Conservation (phyloP, 30 jellyfish, hydroid and myxozoan species). For the Aurelia aurita region DNA sequence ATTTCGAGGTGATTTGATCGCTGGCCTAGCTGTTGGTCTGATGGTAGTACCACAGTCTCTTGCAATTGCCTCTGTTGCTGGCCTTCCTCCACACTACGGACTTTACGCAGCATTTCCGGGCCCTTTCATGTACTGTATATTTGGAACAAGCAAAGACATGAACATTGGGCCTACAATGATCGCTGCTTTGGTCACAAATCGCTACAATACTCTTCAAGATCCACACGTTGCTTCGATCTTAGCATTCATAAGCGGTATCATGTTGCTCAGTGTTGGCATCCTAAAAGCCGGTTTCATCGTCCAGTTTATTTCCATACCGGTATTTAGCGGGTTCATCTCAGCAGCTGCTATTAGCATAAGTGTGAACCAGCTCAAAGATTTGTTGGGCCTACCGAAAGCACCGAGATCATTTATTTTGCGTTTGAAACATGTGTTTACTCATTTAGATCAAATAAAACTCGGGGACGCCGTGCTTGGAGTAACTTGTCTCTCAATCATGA, state of each 20-base stretch:
- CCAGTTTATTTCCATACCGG: conserved; percentile 79
- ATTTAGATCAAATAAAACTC: conserved; percentile 43
- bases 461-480: conserved; percentile 85
- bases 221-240: conserved; percentile 71
- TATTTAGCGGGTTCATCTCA: conserved; percentile 83
- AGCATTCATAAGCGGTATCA: conserved; percentile 69
- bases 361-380: conserved; percentile 56
- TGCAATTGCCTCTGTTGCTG: conserved; percentile 88
- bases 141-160: conserved; percentile 86
- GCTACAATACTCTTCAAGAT: conserved; percentile 30
- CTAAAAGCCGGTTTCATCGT: conserved; percentile 72
- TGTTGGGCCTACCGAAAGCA: conserved; percentile 68
- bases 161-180: conserved; percentile 87
- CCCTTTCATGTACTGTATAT: conserved; percentile 68
- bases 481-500: conserved; percentile 38
- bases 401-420: conserved; percentile 62
- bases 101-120: conserved; percentile 85
- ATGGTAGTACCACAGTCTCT: conserved; percentile 84
- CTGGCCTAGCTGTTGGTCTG: conserved; percentile 87
- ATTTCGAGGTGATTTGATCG: conserved; percentile 73
- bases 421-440: conserved; percentile 41
- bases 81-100: conserved; percentile 87
- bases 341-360: conserved; percentile 74
- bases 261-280: conserved; percentile 61
- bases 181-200: conserved; percentile 62